A percentile compares a stretch with the other conserved stretches of the same genome.
phyloP scores from a whole-genome alignment of 2,113 vertebrate species.

The Crotalus horridus region DNA sequence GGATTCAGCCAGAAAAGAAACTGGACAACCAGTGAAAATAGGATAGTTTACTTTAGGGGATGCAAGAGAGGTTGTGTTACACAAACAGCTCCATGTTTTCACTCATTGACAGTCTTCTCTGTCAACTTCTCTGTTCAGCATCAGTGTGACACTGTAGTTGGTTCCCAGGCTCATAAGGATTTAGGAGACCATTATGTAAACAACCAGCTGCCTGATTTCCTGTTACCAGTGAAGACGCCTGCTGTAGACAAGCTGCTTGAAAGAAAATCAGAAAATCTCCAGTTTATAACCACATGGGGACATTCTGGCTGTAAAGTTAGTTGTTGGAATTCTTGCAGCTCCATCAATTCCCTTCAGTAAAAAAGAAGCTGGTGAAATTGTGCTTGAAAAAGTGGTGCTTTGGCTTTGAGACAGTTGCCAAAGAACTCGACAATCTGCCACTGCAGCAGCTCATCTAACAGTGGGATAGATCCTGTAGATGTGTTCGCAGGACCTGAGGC shows the following conservation, averaged over 20 bases:
- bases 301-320: background rate
- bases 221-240: background rate
- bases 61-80: background rate
- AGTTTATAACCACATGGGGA: background rate
- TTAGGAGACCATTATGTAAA: background rate
- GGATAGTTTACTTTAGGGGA: background rate
- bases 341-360: background rate
- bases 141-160: background rate
- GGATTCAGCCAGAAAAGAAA: background rate
- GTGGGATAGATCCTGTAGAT: background rate
- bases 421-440: background rate
- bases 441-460: background rate
- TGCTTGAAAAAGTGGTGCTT: background rate
- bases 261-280: background rate
- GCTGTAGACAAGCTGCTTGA: background rate
- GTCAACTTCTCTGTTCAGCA: background rate
- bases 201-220: background rate
- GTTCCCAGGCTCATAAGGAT: background rate
- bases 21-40: background rate
- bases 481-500: background rate
- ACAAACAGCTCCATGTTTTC: background rate
- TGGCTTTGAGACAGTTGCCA: background rate
- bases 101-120: background rate
- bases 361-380: background rate
- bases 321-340: background rate